A percentile compares a stretch with the other conserved stretches of the same genome.
These are phyloP conservation scores for Tolmerus cingulatus DNA, from an alignment of 2,888 invertebrate species.

Conservation along the genomic window DNA sequence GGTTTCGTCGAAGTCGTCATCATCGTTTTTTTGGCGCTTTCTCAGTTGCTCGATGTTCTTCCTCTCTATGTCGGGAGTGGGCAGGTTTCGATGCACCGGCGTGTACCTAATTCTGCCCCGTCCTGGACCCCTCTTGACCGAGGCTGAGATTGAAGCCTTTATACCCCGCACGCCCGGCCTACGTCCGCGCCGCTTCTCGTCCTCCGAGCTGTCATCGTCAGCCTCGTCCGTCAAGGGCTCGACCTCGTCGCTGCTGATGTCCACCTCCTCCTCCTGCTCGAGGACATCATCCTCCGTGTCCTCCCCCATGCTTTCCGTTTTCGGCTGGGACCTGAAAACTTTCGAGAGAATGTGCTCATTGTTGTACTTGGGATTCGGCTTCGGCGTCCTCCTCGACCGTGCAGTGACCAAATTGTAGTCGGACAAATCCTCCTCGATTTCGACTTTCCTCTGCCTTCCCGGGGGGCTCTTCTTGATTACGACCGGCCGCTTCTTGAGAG, in stretches of 20 bases:
- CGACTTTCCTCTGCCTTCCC: background rate
- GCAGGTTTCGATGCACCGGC: background rate
- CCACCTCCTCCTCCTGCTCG: slow-evolving; percentile 49
- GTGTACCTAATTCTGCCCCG: slow-evolving; percentile 50
- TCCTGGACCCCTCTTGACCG: slow-evolving; percentile 53
- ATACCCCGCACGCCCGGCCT: slow-evolving; percentile 50
- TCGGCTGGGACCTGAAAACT: background rate
- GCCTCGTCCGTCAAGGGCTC: slow-evolving; percentile 25
- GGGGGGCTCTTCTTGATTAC: slow-evolving; percentile 40
- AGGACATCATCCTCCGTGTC: slow-evolving; percentile 52
- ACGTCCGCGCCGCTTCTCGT: slow-evolving; percentile 50
- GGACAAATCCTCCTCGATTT: slow-evolving; percentile 41
- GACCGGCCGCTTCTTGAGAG: slow-evolving; percentile 48
- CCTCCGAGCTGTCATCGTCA: slow-evolving; percentile 53
- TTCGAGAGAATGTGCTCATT: slow-evolving; percentile 60
- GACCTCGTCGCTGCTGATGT: slow-evolving; percentile 15
- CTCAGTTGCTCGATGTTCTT: background rate
- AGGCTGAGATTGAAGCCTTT: background rate
- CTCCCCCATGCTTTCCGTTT: slow-evolving; percentile 48
- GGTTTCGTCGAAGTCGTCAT: background rate
- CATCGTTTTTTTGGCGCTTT: slow-evolving; percentile 12
- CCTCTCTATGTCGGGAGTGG: background rate
- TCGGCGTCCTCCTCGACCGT: slow-evolving; percentile 60
- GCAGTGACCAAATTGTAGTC: slow-evolving; percentile 45
- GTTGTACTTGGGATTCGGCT: slow-evolving; percentile 62